phyloP scores from a whole-genome alignment of 2,113 vertebrate genomes.

The Odocoileus hemionus region DNA sequence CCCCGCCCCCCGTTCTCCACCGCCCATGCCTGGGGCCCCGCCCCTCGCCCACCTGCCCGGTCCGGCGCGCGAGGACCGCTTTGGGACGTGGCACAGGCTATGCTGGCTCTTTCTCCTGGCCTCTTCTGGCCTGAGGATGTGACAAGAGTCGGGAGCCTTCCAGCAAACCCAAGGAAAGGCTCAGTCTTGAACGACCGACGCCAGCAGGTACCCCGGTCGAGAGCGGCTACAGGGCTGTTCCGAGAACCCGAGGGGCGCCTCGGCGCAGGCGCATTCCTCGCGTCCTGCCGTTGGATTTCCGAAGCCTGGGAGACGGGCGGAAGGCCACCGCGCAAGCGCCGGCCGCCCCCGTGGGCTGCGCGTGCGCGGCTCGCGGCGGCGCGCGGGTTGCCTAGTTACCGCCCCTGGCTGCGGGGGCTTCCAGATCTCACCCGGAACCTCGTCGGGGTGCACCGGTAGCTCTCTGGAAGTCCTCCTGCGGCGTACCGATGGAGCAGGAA shows the following conservation, averaged over 20 bases:
- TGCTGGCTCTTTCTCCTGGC: neutral
- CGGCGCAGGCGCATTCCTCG: neutral
- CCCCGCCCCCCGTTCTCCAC: neutral
- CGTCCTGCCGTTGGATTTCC: neutral
- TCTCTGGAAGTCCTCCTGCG: neutral
- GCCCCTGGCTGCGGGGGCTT: fast-evolving
- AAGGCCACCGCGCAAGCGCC: neutral
- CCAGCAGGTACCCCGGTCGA: neutral
- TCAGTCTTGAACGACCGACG: neutral
- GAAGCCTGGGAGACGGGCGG: neutral
- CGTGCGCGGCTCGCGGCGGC: neutral
- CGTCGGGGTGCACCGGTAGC: too few species aligned
- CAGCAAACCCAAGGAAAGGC: neutral
- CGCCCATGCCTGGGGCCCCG: neutral
- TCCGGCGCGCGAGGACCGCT: fast-evolving
- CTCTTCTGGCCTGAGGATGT: neutral
- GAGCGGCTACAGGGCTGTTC: neutral
- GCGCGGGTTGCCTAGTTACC: slow-evolving; percentile 23
- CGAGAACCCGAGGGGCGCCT: neutral
- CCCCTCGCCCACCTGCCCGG: slow-evolving; percentile 38
- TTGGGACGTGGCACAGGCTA: neutral
- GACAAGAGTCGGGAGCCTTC: neutral
- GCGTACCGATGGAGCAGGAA: neutral
- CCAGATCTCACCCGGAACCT: too few species aligned
- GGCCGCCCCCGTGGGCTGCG: neutral